These are phyloP conservation scores for Eupeodes corollae DNA, from an alignment of 1,140 invertebrate genomes.

Conservation along the genomic window DNA sequence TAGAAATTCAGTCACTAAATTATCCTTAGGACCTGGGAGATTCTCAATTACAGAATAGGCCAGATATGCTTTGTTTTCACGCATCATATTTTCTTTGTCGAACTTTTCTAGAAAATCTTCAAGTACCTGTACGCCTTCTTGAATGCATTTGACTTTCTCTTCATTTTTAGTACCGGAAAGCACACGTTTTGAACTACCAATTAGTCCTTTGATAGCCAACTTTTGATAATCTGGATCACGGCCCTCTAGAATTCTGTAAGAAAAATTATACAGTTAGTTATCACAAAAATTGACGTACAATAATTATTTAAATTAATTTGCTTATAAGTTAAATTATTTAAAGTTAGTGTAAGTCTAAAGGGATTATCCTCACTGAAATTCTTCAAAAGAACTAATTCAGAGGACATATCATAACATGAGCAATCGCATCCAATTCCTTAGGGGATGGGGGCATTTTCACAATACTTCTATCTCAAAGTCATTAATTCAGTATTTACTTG, in stretches of 20 bases:
- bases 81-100: constrained; percentile 45
- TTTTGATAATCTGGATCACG: constrained; percentile 55
- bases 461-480: too few species aligned
- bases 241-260: constrained; percentile 43
- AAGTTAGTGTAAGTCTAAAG: too few species aligned
- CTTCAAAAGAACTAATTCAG: too few species aligned
- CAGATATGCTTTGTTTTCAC: constrained; percentile 49
- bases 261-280: too few species aligned
- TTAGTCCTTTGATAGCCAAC: constrained; percentile 49
- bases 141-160: constrained; percentile 53
- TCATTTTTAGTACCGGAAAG: constrained; percentile 52
- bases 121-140: constrained; percentile 49
- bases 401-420: too few species aligned
- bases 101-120: constrained; percentile 53
- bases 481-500: too few species aligned
- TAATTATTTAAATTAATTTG: too few species aligned
- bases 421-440: too few species aligned
- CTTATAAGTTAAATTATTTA: too few species aligned
- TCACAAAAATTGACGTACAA: too few species aligned
- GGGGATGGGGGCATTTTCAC: too few species aligned
- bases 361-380: too few species aligned
- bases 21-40: constrained; percentile 32
- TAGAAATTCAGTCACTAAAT: constrained; percentile 25
- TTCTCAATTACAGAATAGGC: constrained; percentile 15
- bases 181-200: constrained; percentile 51